These are phyloP conservation scores for Danio choprae DNA, from an alignment of 2,797 vertebrate species.

Conservation along the genomic window DNA sequence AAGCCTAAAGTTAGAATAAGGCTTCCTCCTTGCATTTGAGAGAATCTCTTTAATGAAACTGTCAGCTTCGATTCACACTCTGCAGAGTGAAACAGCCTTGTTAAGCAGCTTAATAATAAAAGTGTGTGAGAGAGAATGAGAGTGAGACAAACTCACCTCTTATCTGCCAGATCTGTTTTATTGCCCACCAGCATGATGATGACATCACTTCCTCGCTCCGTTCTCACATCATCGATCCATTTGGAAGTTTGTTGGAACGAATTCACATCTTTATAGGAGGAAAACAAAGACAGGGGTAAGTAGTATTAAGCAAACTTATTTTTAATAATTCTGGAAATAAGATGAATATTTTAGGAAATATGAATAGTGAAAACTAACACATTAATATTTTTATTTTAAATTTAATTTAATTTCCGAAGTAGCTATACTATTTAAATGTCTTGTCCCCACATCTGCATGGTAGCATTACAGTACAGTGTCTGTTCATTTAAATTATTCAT, in stretches of 20 bases:
- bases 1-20: slow-evolving; percentile 17
- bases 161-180: slow-evolving; percentile 93
- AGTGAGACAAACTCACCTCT: slow-evolving; percentile 74
- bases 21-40: slow-evolving; percentile 9
- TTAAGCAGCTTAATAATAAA: slow-evolving; percentile 30
- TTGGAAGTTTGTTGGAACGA: slow-evolving; percentile 95
- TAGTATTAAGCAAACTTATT: background rate
- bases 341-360: no score
- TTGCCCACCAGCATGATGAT: slow-evolving; percentile 96
- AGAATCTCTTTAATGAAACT: slow-evolving; percentile 41
- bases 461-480: background rate
- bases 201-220: slow-evolving; percentile 93
- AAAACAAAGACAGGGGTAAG: background rate
- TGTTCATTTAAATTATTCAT: background rate
- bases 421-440: no score
- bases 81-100: slow-evolving; percentile 17
- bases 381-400: no score
- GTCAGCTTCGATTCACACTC: slow-evolving; percentile 53
- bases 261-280: slow-evolving; percentile 82
- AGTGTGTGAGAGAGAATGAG: slow-evolving; percentile 78
- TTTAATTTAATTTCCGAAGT: no score
- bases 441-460: background rate
- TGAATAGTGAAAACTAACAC: no score
- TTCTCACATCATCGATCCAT: slow-evolving; percentile 94
- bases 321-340: no score